Evolutionary conservation across 2,797 vertebrate species (phyloP), one percentile per base, ranked within the genome.

Genomic region (Galaxias olidus): DNA sequence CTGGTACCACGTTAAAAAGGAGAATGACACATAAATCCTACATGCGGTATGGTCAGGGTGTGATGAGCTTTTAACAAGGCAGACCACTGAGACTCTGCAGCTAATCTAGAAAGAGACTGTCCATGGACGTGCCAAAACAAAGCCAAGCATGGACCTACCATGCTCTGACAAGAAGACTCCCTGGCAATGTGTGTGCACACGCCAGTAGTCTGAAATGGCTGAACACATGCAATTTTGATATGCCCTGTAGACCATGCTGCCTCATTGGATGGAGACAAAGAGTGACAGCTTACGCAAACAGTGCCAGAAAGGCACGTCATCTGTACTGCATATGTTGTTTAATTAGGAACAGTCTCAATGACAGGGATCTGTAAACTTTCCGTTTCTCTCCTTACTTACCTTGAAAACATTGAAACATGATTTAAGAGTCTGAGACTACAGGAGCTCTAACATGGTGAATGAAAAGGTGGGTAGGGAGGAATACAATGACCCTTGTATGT

Each of bases 91-190:
- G 40, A 49, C 13, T 17, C 67, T 72, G 59, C 51, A 59, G n/a
- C 61, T 65, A 67, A 48, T 59, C 63, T 77, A 50, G 77, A 84
- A 82, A 81, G 71, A 78, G 40, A 69, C 73, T 58, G 30, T 84
- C 80, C 47, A 80, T 89, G 80, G 67, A 80, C 84, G 78, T 77
- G n/a, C 61, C 73, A 83, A 71, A 81, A 72, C 61, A 66, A 48
- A 79, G 75, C 71, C 66, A 84, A 84, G 71, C 80, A 84, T 87
- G 76, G 75, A 50, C 41, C 70, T 58, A 41, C 66, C 75, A 80
- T 80, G 81, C 74, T 73, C 47, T 78, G 65, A 72, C 81, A 84
- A 76, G 77, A 71, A 48, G 51, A 72, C 63, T 69, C 57, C 65
- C 64, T 71, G 50, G 14, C 47, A 65, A 44, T 70, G 44, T 73